A percentile compares a stretch with the other conserved stretches of the same genome.
Conservation (phyloP, 2,888 invertebrate genomes). For the Lobophora halterata region DNA sequence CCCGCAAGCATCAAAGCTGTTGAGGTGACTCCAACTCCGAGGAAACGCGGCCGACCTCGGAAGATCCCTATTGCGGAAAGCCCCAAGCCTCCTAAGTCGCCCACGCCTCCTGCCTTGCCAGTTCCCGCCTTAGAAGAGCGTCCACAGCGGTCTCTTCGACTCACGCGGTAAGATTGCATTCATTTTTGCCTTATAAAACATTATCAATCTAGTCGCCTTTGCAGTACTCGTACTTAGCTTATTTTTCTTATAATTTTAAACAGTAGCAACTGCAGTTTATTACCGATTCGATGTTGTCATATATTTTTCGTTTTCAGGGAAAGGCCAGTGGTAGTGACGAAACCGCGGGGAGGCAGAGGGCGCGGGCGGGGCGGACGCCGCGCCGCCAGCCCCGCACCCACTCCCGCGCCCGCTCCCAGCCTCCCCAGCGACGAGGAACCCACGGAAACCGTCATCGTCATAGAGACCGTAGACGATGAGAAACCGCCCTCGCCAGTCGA, state of each 20-base stretch:
- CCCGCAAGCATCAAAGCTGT: conserved; percentile 36
- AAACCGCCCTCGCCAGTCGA: conserved; percentile 36
- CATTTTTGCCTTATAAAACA: too few species aligned
- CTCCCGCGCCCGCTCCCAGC: conserved; percentile 31
- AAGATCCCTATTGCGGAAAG: conserved; percentile 65
- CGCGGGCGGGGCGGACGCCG: conserved; percentile 60
- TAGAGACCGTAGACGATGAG: conserved; percentile 26
- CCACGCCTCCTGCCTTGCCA: conserved; percentile 47
- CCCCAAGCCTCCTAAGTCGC: conserved; percentile 47
- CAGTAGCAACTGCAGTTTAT: background rate
- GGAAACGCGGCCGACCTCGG: conserved; percentile 72
- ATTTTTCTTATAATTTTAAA: background rate
- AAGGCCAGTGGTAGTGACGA: conserved; percentile 59
- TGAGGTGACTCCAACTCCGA: conserved; percentile 66
- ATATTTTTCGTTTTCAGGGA: conserved; percentile 54
- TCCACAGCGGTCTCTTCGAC: conserved; percentile 68
- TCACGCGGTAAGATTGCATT: conserved; percentile 71
- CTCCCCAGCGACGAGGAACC: conserved; percentile 21
- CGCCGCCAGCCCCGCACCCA: conserved; percentile 31
- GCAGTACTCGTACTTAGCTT: conserved; percentile 2
- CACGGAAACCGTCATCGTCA: conserved; percentile 26
- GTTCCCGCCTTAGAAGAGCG: conserved; percentile 70
- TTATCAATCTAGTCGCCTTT: too few species aligned
- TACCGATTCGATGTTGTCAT: too few species aligned
- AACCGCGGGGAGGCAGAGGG: conserved; percentile 61